Evolutionary conservation across 2,888 invertebrate genomes (phyloP).

Genomic region (Caenorhabditis afra): DNA sequence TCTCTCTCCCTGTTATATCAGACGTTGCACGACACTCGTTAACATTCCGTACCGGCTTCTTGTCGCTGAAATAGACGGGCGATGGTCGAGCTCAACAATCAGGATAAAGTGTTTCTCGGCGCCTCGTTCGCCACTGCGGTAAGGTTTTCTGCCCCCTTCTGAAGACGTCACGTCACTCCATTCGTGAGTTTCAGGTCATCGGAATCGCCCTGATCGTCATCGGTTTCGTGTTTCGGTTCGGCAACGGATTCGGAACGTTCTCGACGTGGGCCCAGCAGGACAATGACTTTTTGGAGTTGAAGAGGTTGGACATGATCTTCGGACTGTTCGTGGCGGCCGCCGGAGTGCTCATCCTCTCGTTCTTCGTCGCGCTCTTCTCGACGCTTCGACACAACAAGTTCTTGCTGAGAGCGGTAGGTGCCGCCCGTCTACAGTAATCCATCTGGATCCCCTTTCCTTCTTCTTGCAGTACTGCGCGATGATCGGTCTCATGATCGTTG

Average conservation of each 20-base stretch:
- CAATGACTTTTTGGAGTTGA: slow-evolving; percentile 66
- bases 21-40: background rate
- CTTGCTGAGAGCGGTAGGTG: slow-evolving; percentile 58
- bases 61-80: no score
- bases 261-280: slow-evolving; percentile 61
- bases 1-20: background rate
- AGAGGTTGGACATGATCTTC: slow-evolving; percentile 65
- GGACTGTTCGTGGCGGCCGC: slow-evolving; percentile 65
- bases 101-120: slow-evolving; percentile 62
- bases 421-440: background rate
- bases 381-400: slow-evolving; percentile 56
- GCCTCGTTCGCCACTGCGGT: slow-evolving; percentile 57
- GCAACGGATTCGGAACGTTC: slow-evolving; percentile 62
- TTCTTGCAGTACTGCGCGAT: slow-evolving; percentile 65
- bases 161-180: no score
- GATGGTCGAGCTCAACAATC: slow-evolving; percentile 40
- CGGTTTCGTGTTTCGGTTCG: slow-evolving; percentile 68
- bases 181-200: slow-evolving; percentile 57
- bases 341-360: slow-evolving; percentile 60
- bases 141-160: slow-evolving; percentile 5
- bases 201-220: slow-evolving; percentile 62
- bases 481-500: slow-evolving; percentile 64
- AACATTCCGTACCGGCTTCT: slow-evolving; percentile 23
- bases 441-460: background rate
- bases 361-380: slow-evolving; percentile 54